Base-by-base conservation (phyloP, 2,888 invertebrate species). In the Nemapogon koenigi region DNA sequence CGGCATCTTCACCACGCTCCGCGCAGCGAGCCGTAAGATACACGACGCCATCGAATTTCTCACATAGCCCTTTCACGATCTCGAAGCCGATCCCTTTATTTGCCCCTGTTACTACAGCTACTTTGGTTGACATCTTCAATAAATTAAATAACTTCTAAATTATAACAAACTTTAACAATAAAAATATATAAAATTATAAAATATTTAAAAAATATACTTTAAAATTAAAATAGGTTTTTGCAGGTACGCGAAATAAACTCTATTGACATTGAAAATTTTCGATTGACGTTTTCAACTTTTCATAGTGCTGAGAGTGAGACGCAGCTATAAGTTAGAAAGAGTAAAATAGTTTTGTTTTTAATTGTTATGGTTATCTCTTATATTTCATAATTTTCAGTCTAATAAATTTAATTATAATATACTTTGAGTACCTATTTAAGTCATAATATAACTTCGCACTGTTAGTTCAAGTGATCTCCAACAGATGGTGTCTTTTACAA, bases 11-110 rank as follows among this genome's bases (percentile, higher is more conserved):
- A 28, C 89, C 89, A 49, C 84, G 71, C 32, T 65, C 71, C 50
- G 76, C 80, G 59, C 85, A 81, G 59, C 89, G 81, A 43, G 89
- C 82, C 53, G 90, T 90, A 45, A 91, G 71, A 62, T 87, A 88
- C 44, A 91, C 89, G 58, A 73, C 76, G 43, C 89, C 90, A 53
- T 86, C 67, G 58, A 84, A 90, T 57, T 84, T 82, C 53, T 82
- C 69, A 62, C 87, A 88, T 42, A 90, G 69, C 19, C 78, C 78
- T 52, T 78, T 76, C 33, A 76, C 75, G 42, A 78, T 76, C 54
- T 75, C 72, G 49, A 65, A 75, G 44, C 78, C 78, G 53, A 79
- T 70, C 42, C 78, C 78, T 55, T 57, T 72, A 50, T 79, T 79
- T 43, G 62, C 56, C 43, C 78, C 78, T 29, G 76, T 76, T 48